Conservation (phyloP, 1,140 invertebrate species). For the Aplysia californica region DNA sequence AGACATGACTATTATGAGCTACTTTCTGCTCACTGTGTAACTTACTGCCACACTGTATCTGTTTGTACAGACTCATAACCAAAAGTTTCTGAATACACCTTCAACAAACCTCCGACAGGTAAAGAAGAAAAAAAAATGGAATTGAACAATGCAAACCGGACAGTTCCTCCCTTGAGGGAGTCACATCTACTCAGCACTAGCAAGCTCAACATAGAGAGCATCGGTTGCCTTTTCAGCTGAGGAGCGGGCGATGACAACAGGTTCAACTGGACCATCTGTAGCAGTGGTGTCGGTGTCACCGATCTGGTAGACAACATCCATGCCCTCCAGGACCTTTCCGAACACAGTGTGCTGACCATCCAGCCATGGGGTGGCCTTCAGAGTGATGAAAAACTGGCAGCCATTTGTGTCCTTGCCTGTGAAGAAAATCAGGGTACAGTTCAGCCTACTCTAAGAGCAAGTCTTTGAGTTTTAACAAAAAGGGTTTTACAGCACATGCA, state of each 20-base stretch:
- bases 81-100: too few relatives aligned
- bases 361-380: conserved; percentile 86
- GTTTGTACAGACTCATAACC: too few relatives aligned
- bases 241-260: conserved; percentile 79
- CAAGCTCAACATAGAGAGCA: not conserved
- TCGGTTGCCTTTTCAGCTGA: conserved; percentile 62
- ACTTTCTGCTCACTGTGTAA: too few relatives aligned
- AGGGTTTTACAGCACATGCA: too few relatives aligned
- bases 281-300: conserved; percentile 74
- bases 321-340: conserved; percentile 91
- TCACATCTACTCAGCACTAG: not conserved
- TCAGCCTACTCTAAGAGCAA: too few relatives aligned
- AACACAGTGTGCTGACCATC: conserved; percentile 95
- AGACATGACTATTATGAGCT: too few relatives aligned
- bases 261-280: conserved; percentile 77
- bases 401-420: conserved; percentile 60
- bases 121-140: too few relatives aligned
- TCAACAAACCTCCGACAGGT: too few relatives aligned
- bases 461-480: not conserved
- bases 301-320: conserved; percentile 70
- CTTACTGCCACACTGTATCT: too few relatives aligned
- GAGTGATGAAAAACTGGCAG: conserved; percentile 67
- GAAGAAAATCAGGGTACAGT: not conserved
- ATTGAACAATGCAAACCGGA: too few relatives aligned
- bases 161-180: not conserved